Percentiles rank a stretch among this genome's conserved stretches.
Evolutionary conservation across 2,797 vertebrate genomes (phyloP).

Genomic region (Geotrypetes seraphini): DNA sequence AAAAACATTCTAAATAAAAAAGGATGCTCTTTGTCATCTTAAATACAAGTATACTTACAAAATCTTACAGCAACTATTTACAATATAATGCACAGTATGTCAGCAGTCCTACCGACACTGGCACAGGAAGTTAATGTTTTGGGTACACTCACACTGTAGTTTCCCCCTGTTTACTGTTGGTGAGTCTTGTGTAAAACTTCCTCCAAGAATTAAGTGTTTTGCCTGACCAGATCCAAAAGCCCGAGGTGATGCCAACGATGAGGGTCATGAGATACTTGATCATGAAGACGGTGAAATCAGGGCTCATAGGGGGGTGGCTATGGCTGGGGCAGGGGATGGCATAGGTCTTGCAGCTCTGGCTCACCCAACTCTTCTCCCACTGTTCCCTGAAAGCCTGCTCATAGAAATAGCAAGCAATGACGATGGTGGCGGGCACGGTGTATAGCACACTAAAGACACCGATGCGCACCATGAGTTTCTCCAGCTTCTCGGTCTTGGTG

Average conservation of each 20-base stretch:
- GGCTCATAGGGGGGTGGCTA: slow-evolving; percentile 72
- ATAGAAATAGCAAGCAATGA: slow-evolving; percentile 93
- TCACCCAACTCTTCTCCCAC: slow-evolving; percentile 89
- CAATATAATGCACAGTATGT: slow-evolving; percentile 48
- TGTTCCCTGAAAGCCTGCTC: slow-evolving; percentile 94
- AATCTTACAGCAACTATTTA: slow-evolving; percentile 87
- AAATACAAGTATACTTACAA: slow-evolving; percentile 96
- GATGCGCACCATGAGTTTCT: slow-evolving; percentile 90
- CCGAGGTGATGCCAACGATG: slow-evolving; percentile 91
- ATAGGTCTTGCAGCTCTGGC: slow-evolving; percentile 82
- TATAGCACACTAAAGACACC: slow-evolving; percentile 90
- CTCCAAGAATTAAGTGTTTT: slow-evolving; percentile 95
- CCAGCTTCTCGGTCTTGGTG: slow-evolving; percentile 90
- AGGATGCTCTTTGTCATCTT: slow-evolving; percentile 56
- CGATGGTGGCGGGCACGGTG: slow-evolving; percentile 87
- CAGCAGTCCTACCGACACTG: slow-evolving; percentile 10
- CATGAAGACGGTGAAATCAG: slow-evolving; percentile 95
- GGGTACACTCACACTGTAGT: slow-evolving; percentile 71
- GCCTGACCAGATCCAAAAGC: slow-evolving; percentile 96
- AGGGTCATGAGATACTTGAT: slow-evolving; percentile 96
- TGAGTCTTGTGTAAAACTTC: slow-evolving; percentile 90
- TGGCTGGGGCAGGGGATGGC: slow-evolving; percentile 77
- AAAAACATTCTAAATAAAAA: slow-evolving; percentile 47
- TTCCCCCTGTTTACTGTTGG: slow-evolving; percentile 84
- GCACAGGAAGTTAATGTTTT: no score